A percentile compares a stretch with the other conserved stretches of the same genome.
Conservation (phyloP, 1,140 invertebrate species). For the Teleopsis dalmanni region DNA sequence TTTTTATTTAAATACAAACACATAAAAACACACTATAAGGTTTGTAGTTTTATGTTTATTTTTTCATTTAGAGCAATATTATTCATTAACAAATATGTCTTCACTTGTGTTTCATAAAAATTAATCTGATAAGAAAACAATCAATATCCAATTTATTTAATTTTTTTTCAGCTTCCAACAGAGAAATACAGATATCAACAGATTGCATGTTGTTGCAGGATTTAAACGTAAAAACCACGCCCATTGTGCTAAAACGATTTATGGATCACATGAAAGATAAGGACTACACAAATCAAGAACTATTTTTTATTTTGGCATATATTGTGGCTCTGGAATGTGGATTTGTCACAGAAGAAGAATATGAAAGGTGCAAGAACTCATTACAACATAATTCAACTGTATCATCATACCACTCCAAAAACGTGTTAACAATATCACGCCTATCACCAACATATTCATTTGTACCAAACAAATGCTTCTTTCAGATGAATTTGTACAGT, state of each 20-base stretch:
- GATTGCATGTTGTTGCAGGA: constrained; percentile 24
- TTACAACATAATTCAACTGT: constrained; percentile 19
- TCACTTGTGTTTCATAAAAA: too few species aligned
- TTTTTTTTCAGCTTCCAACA: background rate
- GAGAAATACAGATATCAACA: constrained; percentile 1
- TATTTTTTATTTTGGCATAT: constrained; percentile 23
- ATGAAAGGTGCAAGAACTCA: constrained; percentile 11
- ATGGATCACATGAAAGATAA: constrained; percentile 9
- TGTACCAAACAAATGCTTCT: background rate
- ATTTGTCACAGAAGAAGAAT: constrained; percentile 20
- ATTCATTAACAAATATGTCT: too few species aligned
- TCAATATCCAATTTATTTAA: background rate
- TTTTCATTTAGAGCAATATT: too few species aligned
- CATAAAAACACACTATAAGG: too few species aligned
- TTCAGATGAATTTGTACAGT: constrained; percentile 10
- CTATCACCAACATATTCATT: background rate
- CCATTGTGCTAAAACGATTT: constrained; percentile 22
- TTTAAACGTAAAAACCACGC: constrained; percentile 17
- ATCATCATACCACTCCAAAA: constrained; percentile 25
- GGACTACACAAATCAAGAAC: constrained; percentile 8
- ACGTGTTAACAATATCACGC: constrained; percentile 22
- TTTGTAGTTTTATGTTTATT: too few species aligned
- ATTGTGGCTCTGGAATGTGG: constrained; percentile 27
- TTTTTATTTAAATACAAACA: too few species aligned
- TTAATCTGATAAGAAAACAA: too few species aligned